phyloP scores from a whole-genome alignment of 2,888 invertebrate species.

The Pseudococcus jackbeardsleyi region DNA sequence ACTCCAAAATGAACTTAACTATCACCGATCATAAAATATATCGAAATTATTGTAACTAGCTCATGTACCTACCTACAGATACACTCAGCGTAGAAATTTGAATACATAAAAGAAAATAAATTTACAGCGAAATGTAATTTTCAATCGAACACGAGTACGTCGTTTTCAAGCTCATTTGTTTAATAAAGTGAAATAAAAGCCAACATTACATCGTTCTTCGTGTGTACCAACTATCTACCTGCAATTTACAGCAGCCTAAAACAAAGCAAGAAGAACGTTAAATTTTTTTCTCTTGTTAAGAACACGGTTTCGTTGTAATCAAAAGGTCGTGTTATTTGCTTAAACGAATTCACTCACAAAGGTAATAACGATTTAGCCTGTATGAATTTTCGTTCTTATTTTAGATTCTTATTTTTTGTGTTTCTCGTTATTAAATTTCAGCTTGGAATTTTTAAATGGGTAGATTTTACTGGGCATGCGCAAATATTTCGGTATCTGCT shows the following conservation, averaged over 20 bases:
- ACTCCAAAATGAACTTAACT: not conserved
- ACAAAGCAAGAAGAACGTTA: not conserved
- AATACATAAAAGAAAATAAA: slow-evolving; percentile 20
- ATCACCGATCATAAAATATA: slow-evolving; percentile 7
- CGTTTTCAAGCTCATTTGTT: slow-evolving; percentile 5
- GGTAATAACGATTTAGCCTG: not conserved
- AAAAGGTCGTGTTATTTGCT: not conserved
- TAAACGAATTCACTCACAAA: not conserved
- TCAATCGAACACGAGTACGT: not conserved
- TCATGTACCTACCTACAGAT: not conserved
- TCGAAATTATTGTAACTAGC: not conserved
- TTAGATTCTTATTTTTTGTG: too few species aligned
- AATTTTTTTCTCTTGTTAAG: not conserved
- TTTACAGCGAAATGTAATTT: not conserved
- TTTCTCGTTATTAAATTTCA: too few species aligned
- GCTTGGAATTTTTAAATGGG: too few species aligned
- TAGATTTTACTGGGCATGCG: too few species aligned
- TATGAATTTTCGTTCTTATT: not conserved
- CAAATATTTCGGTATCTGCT: too few species aligned
- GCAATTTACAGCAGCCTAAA: not conserved
- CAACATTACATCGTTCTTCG: not conserved
- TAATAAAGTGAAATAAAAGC: slow-evolving; percentile 28
- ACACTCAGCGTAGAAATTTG: not conserved
- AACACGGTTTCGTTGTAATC: not conserved
- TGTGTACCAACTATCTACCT: not conserved